These are phyloP conservation scores for Andrena bucephala DNA, from an alignment of 2,888 invertebrate species.

Conservation along the genomic window DNA sequence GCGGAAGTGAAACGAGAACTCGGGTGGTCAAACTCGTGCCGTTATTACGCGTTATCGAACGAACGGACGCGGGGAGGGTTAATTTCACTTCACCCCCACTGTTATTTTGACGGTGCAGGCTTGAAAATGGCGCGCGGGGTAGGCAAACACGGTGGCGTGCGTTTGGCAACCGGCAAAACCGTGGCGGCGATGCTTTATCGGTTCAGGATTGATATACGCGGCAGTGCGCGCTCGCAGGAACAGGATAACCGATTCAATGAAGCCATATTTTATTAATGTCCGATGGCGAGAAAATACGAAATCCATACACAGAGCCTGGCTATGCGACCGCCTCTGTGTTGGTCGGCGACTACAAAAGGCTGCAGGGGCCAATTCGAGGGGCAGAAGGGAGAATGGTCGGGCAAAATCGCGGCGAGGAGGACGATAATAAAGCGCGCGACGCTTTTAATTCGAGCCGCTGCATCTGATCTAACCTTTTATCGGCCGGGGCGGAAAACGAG, in stretches of 20 bases:
- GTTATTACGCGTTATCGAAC: conserved; percentile 23
- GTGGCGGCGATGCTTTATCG: conserved; percentile 10
- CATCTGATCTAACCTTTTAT: conserved; percentile 41
- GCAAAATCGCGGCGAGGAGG: conserved; percentile 19
- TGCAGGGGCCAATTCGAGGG: conserved; percentile 64
- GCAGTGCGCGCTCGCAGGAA: conserved; percentile 44
- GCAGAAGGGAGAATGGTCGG: conserved; percentile 47
- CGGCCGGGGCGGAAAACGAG: background rate
- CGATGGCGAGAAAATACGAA: conserved; percentile 58
- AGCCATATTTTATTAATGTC: conserved; percentile 69
- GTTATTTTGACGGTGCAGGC: conserved; percentile 22
- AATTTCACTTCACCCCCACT: conserved; percentile 17
- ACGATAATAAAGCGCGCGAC: conserved; percentile 21
- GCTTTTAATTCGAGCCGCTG: conserved; percentile 53
- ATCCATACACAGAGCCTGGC: conserved; percentile 22
- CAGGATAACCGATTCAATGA: conserved; percentile 62
- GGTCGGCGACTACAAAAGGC: conserved; percentile 60
- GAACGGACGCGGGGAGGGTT: conserved; percentile 23
- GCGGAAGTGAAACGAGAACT: background rate
- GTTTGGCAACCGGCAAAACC: conserved; percentile 41
- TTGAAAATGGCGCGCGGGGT: conserved; percentile 51
- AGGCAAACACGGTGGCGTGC: conserved; percentile 41
- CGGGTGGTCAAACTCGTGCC: background rate
- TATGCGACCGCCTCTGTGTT: conserved; percentile 5
- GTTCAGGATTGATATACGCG: conserved; percentile 7